Percentiles rank a stretch among this genome's conserved stretches.
Conservation (phyloP, 1,140 invertebrate genomes). For the Drosophila funebris region DNA sequence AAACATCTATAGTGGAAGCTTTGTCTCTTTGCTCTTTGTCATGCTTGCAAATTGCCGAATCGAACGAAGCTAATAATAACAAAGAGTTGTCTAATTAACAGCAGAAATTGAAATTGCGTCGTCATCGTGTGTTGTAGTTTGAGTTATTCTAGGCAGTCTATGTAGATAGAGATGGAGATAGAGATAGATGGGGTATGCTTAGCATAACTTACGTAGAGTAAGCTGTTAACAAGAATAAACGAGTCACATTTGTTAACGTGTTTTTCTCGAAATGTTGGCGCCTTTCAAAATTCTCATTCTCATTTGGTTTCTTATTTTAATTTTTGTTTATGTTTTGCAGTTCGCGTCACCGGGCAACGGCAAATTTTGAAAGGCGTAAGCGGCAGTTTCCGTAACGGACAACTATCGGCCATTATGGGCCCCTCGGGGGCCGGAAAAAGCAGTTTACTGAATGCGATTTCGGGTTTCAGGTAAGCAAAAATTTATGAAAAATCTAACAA, state of each 20-base stretch:
- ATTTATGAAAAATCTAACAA: constrained; percentile 4
- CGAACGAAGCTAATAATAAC: background rate
- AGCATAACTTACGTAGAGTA: background rate
- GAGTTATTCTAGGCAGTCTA: background rate
- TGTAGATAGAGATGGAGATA: too few relatives aligned
- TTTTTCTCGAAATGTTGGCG: background rate
- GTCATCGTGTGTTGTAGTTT: constrained; percentile 5
- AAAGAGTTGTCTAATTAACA: background rate
- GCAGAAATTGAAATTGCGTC: background rate
- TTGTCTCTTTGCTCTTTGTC: background rate
- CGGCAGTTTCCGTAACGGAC: constrained; percentile 89
- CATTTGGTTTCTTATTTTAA: constrained; percentile 4
- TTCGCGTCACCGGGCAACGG: constrained; percentile 69
- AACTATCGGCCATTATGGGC: constrained; percentile 93
- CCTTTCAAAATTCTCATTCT: background rate
- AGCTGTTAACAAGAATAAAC: background rate
- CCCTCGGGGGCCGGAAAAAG: constrained; percentile 93
- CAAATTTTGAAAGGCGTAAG: constrained; percentile 87
- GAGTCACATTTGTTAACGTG: constrained; percentile 6
- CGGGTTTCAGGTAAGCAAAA: constrained; percentile 87
- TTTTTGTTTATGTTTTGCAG: constrained; percentile 43
- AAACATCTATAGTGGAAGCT: background rate
- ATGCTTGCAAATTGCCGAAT: background rate
- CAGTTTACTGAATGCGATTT: constrained; percentile 89
- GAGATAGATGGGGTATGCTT: background rate